phyloP scores from a whole-genome alignment of 2,797 vertebrate species.

The Chelidonichthys spinosus region DNA sequence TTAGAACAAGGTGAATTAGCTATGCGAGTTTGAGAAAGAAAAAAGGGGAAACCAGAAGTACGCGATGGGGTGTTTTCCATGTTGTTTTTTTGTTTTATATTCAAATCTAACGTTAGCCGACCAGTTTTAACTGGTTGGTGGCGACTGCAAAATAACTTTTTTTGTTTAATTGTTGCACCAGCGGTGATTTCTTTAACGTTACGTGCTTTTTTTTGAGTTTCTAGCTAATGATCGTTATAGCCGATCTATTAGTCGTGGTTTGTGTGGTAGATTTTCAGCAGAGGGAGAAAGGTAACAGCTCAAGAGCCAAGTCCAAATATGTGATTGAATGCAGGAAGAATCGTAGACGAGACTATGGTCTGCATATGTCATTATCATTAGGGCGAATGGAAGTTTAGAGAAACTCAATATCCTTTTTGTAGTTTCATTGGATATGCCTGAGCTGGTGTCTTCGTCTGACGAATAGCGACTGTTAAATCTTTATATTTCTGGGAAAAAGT shows the following conservation, averaged over 20 bases:
- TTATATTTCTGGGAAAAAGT: neutral
- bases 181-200: neutral
- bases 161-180: neutral
- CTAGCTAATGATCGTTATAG: no score
- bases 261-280: neutral
- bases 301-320: conserved; percentile 4
- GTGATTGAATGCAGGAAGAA: conserved; percentile 51
- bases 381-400: conserved; percentile 8
- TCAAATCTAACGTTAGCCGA: neutral
- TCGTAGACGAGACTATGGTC: conserved; percentile 47
- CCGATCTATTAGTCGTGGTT: neutral
- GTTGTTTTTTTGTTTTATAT: no score
- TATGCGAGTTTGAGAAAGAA: neutral
- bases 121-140: neutral
- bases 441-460: neutral
- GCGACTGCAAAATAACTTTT: conserved; percentile 47
- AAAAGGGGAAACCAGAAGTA: neutral
- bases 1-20: neutral
- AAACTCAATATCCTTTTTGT: neutral
- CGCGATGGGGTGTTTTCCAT: neutral
- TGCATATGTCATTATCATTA: conserved; percentile 53
- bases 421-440: neutral
- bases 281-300: neutral
- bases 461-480: neutral
- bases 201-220: neutral